phyloP scores from a whole-genome alignment of 2,888 invertebrate genomes.

The Diaprepes abbreviatus region DNA sequence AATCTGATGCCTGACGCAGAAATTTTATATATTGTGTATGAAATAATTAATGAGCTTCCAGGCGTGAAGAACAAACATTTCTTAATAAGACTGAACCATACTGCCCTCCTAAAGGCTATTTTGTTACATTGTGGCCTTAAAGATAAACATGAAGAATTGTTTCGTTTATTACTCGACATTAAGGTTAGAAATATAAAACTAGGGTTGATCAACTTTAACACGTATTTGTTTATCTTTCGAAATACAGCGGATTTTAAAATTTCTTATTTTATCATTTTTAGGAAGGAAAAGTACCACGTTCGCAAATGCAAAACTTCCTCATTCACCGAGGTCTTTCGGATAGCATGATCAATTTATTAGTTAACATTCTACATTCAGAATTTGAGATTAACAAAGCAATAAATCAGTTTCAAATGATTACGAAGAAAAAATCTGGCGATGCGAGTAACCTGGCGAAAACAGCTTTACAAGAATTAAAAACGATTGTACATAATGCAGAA shows the following conservation, averaged over 20 bases:
- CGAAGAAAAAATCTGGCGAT: conserved; percentile 76
- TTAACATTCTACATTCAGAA: conserved; percentile 78
- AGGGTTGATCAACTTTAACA: no score
- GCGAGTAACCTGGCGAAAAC: conserved; percentile 77
- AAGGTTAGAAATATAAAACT: conserved; percentile 59
- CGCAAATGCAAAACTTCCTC: conserved; percentile 79
- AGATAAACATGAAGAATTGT: conserved; percentile 73
- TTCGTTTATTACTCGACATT: conserved; percentile 68
- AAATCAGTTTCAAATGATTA: conserved; percentile 75
- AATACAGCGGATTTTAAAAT: no score
- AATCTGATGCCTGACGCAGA: conserved; percentile 89
- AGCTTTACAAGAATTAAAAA: conserved; percentile 82
- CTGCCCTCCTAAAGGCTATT: conserved; percentile 80
- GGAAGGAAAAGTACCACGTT: conserved; percentile 76
- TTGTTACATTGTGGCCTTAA: conserved; percentile 86
- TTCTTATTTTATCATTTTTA: conserved; percentile 56
- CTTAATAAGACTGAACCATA: conserved; percentile 83
- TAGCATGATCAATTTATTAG: conserved; percentile 74
- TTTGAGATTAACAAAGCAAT: conserved; percentile 73
- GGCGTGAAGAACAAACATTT: conserved; percentile 76
- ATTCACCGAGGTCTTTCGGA: conserved; percentile 79
- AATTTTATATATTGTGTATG: conserved; percentile 81
- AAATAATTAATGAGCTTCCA: conserved; percentile 80
- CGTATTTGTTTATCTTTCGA: no score
- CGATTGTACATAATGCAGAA: conserved; percentile 78